A percentile compares a stretch with the other conserved stretches of the same genome.
These are phyloP conservation scores for Drosophila lutescens DNA, from an alignment of 2,888 invertebrate species.

Conservation along the genomic window DNA sequence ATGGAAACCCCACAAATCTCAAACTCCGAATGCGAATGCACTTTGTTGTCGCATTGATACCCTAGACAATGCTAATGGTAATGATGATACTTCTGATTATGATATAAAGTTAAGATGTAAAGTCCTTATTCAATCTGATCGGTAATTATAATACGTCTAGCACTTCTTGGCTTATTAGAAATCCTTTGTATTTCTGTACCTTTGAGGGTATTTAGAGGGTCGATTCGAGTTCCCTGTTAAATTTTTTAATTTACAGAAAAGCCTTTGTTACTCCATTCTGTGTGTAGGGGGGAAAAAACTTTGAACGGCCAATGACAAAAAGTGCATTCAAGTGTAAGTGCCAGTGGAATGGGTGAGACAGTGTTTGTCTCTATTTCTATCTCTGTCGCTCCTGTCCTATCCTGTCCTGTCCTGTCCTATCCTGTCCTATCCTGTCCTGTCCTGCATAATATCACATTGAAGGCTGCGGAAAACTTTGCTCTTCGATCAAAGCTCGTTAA, in stretches of 20 bases:
- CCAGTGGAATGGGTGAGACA: conserved; percentile 14
- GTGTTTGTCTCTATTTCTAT: neutral
- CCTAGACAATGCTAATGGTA: neutral
- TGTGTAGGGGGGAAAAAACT: conserved; percentile 34
- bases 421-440: neutral
- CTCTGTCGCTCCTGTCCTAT: too few relatives aligned
- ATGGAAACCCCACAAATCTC: conserved; percentile 62
- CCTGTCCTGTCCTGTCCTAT: too few relatives aligned
- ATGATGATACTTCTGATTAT: too few relatives aligned
- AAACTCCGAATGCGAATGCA: conserved; percentile 5
- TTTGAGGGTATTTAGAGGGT: neutral
- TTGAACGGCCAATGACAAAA: conserved; percentile 61
- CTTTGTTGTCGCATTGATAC: conserved; percentile 9
- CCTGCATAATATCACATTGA: neutral
- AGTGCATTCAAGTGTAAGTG: conserved; percentile 81
- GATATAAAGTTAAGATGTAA: too few relatives aligned
- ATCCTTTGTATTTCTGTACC: neutral
- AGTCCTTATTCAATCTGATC: neutral
- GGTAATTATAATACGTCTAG: too few relatives aligned
- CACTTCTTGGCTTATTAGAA: too few relatives aligned
- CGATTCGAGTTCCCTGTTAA: neutral
- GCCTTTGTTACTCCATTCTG: conserved; percentile 21
- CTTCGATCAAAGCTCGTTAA: conserved; percentile 72
- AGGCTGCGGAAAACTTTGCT: conserved; percentile 8
- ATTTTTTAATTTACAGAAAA: conserved; percentile 46